These are phyloP conservation scores for Pithys albifrons DNA, from an alignment of 2,113 vertebrate genomes.

Conservation along the genomic window DNA sequence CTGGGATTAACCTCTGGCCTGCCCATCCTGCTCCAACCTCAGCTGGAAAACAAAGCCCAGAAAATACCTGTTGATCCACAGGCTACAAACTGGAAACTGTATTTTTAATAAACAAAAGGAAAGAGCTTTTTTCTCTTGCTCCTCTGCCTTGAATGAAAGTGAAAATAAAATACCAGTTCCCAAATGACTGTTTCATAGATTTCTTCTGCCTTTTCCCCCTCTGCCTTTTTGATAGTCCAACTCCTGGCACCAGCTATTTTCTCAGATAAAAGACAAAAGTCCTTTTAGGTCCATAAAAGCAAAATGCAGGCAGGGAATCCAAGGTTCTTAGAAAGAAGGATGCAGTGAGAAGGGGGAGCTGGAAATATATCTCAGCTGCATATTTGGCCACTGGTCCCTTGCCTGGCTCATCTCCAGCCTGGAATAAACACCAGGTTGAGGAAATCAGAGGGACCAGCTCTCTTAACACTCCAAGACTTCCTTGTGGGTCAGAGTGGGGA, in stretches of 20 bases:
- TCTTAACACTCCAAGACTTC: neutral
- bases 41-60: neutral
- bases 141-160: neutral
- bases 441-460: neutral
- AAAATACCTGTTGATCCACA: conserved; percentile 27
- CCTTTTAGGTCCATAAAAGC: conserved; percentile 67
- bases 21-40: neutral
- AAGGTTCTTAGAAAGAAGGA: conserved; percentile 48
- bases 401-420: neutral
- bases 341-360: neutral
- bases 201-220: neutral
- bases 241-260: conserved; percentile 58
- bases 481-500: neutral
- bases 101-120: conserved; percentile 2
- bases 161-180: conserved; percentile 56
- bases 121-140: neutral
- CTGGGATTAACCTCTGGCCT: neutral
- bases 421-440: neutral
- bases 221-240: conserved; percentile 48
- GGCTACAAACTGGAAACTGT: neutral
- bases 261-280: conserved; percentile 72
- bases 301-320: conserved; percentile 16
- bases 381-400: neutral
- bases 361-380: neutral
- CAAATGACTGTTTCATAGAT: conserved; percentile 35